Evolutionary conservation across 2,113 vertebrate genomes (phyloP), one percentile per base, ranked within the genome.

Genomic region (Phaethornis superciliosus): DNA sequence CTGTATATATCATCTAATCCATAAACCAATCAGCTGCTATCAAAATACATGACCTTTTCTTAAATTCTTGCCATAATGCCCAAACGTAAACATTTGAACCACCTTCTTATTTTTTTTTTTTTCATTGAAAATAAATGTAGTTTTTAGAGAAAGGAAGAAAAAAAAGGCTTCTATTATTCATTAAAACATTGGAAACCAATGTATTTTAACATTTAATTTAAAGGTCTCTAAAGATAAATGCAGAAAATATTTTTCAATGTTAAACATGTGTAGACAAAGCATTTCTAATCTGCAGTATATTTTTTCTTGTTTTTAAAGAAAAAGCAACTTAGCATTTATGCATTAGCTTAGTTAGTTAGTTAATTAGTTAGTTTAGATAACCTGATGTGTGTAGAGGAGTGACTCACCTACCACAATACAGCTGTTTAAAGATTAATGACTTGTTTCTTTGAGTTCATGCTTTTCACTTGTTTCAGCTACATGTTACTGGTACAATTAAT

Each of bases 351-450:
- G 10, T 12, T 40, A 40, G 40, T 40, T 40, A 40, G 40, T 11
- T 40, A 40, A 12, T 11, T 40, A 40, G 40, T 13, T 40, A 40
- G 44, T 94, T 85, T 94, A 85, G 77, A 93, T 97, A 90, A 80
- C 58, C 91, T 95, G 90, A 97, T 98, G 77, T 98, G 62, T 98
- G 98, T 98, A 97, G 95, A 97, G 95, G 96, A 97, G 92, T 96
- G 89, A 97, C 97, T 98, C 96, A 97, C 93, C 91, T 95, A 96
- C 86, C 93, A 95, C 94, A 97, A 88, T 96, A 98, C 95, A 97
- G 89, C 91, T 97, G 93, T 95, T 97, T 98, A 97, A 98, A 98
- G 98, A 98, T 98, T 99, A 99, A 99, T 98, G 98, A 98, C 96
- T 97, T 98, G 90, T 98, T 97, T 94, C 84, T 94, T 88, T 88